phyloP scores from a whole-genome alignment of 2,797 vertebrate genomes.

The Halcyon leucocephala region DNA sequence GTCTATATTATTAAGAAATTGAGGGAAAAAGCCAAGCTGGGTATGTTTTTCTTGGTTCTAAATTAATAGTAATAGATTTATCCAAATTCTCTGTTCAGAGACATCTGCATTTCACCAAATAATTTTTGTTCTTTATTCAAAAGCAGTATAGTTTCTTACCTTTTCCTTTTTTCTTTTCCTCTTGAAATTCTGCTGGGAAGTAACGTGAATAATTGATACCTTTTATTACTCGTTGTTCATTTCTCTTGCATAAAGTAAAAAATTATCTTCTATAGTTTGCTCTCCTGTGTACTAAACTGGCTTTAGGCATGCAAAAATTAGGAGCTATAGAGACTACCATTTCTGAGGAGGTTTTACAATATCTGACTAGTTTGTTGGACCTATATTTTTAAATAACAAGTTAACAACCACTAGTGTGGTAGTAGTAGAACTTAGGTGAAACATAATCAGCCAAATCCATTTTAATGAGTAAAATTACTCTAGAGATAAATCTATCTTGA shows the following conservation, averaged over 20 bases:
- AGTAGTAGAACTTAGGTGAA: neutral
- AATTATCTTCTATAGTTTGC: constrained; percentile 57
- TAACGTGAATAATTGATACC: constrained; percentile 75
- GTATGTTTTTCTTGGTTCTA: neutral
- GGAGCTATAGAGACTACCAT: constrained; percentile 6
- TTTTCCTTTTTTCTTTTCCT: neutral
- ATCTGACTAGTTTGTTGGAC: constrained; percentile 52
- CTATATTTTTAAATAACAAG: constrained; percentile 65
- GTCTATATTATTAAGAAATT: neutral
- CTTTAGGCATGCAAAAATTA: constrained; percentile 58
- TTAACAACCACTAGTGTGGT: neutral
- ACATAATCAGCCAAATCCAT: neutral
- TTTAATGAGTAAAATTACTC: constrained; percentile 32
- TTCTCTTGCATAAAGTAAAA: constrained; percentile 72
- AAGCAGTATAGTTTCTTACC: neutral
- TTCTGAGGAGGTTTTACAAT: constrained; percentile 10
- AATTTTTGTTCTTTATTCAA: neutral
- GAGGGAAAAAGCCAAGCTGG: neutral
- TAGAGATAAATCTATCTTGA: neutral
- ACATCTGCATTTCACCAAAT: neutral
- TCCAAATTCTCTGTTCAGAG: neutral
- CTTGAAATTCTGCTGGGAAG: constrained; percentile 66
- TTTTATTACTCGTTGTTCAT: constrained; percentile 71
- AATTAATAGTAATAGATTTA: neutral
- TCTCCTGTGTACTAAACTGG: constrained; percentile 46